Evolutionary conservation across 2,888 invertebrate genomes (phyloP).

Genomic region (Rotaria magnacalcarata): DNA sequence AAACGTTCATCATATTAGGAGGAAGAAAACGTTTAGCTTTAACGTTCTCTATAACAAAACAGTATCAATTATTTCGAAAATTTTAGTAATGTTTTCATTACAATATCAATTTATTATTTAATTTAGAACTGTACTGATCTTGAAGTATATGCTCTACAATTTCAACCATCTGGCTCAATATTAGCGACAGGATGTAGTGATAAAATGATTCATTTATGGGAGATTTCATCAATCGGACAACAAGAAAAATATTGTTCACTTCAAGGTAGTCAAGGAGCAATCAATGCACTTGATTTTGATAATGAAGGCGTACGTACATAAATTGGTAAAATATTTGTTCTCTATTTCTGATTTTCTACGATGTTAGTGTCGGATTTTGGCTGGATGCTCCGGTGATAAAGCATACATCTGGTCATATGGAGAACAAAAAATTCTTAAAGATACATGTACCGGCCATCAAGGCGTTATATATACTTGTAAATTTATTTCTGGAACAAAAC

Average conservation of each 20-base stretch:
- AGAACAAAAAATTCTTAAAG: constrained; percentile 77
- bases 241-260: constrained; percentile 63
- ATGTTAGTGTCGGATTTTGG: constrained; percentile 69
- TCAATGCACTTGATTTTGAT: constrained; percentile 93
- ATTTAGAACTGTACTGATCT: constrained; percentile 83
- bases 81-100: too few species aligned
- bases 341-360: constrained; percentile 35
- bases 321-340: not conserved
- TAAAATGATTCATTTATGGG: constrained; percentile 93
- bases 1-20: too few species aligned
- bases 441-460: constrained; percentile 87
- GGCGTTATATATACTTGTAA: constrained; percentile 89
- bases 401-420: constrained; percentile 90
- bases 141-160: constrained; percentile 88
- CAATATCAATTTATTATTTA: too few species aligned
- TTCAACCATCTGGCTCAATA: constrained; percentile 78
- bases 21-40: too few species aligned
- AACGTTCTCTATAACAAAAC: too few species aligned
- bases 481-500: constrained; percentile 81
- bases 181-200: constrained; percentile 89
- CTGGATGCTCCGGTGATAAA: constrained; percentile 94
- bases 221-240: constrained; percentile 62
- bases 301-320: constrained; percentile 63
- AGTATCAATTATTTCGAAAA: too few species aligned
- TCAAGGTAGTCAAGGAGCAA: constrained; percentile 86